Evolutionary conservation across 2,888 invertebrate species (phyloP).

Genomic region (Octodonta nipae): DNA sequence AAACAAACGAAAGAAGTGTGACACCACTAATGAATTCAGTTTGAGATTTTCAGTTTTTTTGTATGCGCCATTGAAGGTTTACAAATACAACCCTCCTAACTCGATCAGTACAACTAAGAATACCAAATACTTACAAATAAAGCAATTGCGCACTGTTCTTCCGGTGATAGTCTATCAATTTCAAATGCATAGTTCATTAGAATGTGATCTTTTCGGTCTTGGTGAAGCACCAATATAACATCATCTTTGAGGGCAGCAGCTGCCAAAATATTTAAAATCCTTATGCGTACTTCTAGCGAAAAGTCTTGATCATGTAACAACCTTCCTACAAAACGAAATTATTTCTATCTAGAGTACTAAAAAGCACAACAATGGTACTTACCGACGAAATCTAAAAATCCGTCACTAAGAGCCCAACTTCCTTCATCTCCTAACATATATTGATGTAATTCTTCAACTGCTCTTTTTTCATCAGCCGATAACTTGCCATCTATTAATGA

Average conservation of each 20-base stretch:
- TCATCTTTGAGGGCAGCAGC: conserved; percentile 76
- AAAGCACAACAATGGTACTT: conserved; percentile 20
- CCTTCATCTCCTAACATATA: conserved; percentile 82
- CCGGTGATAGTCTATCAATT: conserved; percentile 58
- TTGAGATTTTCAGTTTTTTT: too few species aligned
- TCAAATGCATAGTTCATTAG: conserved; percentile 76
- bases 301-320: conserved; percentile 48
- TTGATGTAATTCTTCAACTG: conserved; percentile 71
- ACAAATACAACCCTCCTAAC: too few species aligned
- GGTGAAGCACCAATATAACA: conserved; percentile 75
- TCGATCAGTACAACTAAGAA: background rate
- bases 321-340: conserved; percentile 38
- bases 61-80: too few species aligned
- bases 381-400: conserved; percentile 73
- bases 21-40: too few species aligned
- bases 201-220: conserved; percentile 77
- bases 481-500: conserved; percentile 57
- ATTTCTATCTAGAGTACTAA: background rate
- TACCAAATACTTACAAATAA: conserved; percentile 54
- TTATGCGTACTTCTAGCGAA: conserved; percentile 47
- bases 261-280: conserved; percentile 57
- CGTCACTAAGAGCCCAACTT: conserved; percentile 83
- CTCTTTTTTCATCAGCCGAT: conserved; percentile 58
- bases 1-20: too few species aligned
- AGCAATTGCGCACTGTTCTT: conserved; percentile 68